These are phyloP conservation scores for Tetragonula carbonaria DNA, from an alignment of 2,888 invertebrate genomes.

Conservation along the genomic window DNA sequence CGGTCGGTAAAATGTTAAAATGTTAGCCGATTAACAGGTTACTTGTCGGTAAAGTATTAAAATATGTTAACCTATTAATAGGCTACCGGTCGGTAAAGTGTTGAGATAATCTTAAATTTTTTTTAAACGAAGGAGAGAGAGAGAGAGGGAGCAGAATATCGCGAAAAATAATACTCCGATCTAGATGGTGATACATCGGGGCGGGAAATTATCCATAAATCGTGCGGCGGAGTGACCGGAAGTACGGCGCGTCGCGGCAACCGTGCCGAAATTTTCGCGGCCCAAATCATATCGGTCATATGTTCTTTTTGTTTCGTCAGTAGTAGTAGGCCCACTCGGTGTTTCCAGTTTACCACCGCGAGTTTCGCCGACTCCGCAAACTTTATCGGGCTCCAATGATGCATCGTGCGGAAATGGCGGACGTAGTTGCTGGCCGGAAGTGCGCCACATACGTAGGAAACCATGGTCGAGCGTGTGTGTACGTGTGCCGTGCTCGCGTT, in stretches of 20 bases:
- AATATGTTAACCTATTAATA: too few relatives aligned
- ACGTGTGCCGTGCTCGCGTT: constrained; percentile 27
- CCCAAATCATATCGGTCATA: constrained; percentile 33
- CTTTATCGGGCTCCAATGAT: constrained; percentile 79
- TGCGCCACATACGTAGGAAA: constrained; percentile 62
- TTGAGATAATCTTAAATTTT: too few relatives aligned
- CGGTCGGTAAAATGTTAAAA: too few relatives aligned
- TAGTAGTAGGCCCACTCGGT: constrained; percentile 16
- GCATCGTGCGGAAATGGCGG: constrained; percentile 77
- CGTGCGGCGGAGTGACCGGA: constrained; percentile 36
- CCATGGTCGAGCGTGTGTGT: neutral
- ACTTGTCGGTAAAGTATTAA: too few relatives aligned
- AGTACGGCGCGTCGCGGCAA: neutral
- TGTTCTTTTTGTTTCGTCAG: constrained; percentile 63
- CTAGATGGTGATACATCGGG: constrained; percentile 8
- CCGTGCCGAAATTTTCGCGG: constrained; percentile 56
- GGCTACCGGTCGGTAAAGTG: too few relatives aligned
- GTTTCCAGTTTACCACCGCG: constrained; percentile 52
- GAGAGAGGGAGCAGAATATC: neutral
- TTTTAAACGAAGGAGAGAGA: too few relatives aligned
- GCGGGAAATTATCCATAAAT: constrained; percentile 42
- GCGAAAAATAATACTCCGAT: constrained; percentile 23
- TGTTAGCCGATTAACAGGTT: too few relatives aligned
- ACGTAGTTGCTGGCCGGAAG: constrained; percentile 76
- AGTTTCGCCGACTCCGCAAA: constrained; percentile 70